Conservation (phyloP, 2,888 invertebrate genomes). For the Agrochola circellaris region DNA sequence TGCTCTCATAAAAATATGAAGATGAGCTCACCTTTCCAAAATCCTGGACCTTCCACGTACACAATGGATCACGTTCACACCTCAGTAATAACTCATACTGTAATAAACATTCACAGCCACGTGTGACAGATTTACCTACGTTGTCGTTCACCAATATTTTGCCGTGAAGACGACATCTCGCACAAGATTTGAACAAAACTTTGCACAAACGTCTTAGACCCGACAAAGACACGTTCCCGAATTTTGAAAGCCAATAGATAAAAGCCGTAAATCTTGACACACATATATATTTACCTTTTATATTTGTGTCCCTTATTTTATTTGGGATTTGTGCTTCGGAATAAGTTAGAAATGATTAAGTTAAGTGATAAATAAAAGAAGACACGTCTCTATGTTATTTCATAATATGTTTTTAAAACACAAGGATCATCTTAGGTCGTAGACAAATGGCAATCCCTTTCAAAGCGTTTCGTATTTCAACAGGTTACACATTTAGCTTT, state of each 20-base stretch:
- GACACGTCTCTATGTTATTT: background rate
- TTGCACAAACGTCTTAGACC: conserved; percentile 31
- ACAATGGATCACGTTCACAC: conserved; percentile 49
- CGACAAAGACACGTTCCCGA: conserved; percentile 45
- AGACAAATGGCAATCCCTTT: background rate
- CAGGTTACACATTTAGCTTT: background rate
- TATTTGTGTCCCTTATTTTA: conserved; percentile 33
- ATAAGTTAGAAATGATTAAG: conserved; percentile 16
- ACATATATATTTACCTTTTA: conserved; percentile 52
- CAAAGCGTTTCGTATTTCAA: background rate
- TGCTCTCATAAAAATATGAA: conserved; percentile 33
- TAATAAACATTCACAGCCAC: conserved; percentile 55
- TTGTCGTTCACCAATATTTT: conserved; percentile 33
- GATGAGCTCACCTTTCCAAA: conserved; percentile 31
- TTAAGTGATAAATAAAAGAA: background rate
- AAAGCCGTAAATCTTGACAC: conserved; percentile 62
- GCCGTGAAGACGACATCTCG: conserved; percentile 3
- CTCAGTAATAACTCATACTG: conserved; percentile 54
- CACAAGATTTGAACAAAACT: conserved; percentile 42
- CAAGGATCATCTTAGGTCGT: background rate
- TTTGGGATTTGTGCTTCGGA: conserved; percentile 12
- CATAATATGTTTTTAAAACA: background rate
- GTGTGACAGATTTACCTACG: conserved; percentile 49
- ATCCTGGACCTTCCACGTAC: conserved; percentile 34
- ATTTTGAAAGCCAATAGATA: conserved; percentile 65